Percentiles rank a stretch among this genome's conserved stretches.
These are phyloP conservation scores for Tetanocera ferruginea DNA, from an alignment of 2,888 invertebrate species.

Conservation along the genomic window DNA sequence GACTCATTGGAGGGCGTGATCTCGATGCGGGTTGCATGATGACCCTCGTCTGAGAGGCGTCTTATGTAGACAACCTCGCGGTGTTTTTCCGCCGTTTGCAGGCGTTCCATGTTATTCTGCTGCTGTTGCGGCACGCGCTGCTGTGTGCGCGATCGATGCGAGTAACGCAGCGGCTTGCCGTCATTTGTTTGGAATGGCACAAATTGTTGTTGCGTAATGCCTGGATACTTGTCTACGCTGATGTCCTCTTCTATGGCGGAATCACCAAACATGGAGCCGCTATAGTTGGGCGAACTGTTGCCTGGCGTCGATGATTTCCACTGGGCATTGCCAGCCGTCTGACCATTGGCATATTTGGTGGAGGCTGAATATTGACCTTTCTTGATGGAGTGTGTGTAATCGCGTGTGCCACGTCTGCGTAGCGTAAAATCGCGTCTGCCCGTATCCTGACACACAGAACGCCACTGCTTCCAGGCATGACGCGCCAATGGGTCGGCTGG, in stretches of 20 bases:
- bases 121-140: constrained; percentile 44
- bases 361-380: constrained; percentile 68
- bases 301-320: constrained; percentile 69
- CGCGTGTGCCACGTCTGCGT: constrained; percentile 68
- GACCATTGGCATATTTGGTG: constrained; percentile 56
- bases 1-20: constrained; percentile 68
- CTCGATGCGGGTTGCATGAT: constrained; percentile 68
- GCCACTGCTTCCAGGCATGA: constrained; percentile 71
- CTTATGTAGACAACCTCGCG: constrained; percentile 68
- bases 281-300: constrained; percentile 69
- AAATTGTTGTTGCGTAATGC: constrained; percentile 63
- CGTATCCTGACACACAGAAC: constrained; percentile 69
- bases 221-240: constrained; percentile 69
- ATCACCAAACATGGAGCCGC: constrained; percentile 70
- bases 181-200: constrained; percentile 63
- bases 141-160: constrained; percentile 57
- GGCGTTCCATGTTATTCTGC: constrained; percentile 42
- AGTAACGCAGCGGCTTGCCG: constrained; percentile 60
- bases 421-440: constrained; percentile 69
- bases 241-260: constrained; percentile 70
- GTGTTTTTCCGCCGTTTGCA: constrained; percentile 62
- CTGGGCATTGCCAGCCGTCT: constrained; percentile 50
- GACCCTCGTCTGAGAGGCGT: constrained; percentile 62
- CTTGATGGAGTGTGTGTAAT: constrained; percentile 70
- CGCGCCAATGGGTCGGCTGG: constrained; percentile 69